Evolutionary conservation across 2,797 vertebrate genomes (phyloP).

Genomic region (Centropyge bicolor): DNA sequence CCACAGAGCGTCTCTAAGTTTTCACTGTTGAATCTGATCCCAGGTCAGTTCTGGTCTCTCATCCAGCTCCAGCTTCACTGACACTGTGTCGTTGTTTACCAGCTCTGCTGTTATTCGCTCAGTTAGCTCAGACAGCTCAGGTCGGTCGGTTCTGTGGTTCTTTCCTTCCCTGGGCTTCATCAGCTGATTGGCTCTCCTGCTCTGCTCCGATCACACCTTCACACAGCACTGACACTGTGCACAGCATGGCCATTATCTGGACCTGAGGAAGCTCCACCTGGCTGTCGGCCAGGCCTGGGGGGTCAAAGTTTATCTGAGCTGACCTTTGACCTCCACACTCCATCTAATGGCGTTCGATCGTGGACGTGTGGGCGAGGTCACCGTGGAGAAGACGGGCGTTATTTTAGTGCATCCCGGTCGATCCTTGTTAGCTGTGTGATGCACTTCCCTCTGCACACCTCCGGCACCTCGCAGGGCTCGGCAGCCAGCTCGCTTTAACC

Average conservation of each 20-base stretch:
- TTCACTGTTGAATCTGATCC: too few relatives aligned
- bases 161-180: not conserved
- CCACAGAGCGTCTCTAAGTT: too few relatives aligned
- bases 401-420: not conserved
- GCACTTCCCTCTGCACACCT: not conserved
- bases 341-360: not conserved
- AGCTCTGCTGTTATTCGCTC: not conserved
- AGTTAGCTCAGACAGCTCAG: not conserved
- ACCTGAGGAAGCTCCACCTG: not conserved
- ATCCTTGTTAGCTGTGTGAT: not conserved
- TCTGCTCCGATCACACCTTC: not conserved
- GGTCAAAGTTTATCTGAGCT: not conserved
- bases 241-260: slow-evolving; percentile 10
- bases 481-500: not conserved
- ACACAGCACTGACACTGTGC: slow-evolving; percentile 5
- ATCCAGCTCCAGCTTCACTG: not conserved
- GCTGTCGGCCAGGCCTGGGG: not conserved
- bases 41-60: not conserved
- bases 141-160: not conserved
- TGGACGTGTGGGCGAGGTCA: not conserved
- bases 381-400: not conserved
- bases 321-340: not conserved
- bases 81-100: not conserved
- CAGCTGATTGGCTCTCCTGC: slow-evolving; percentile 6
- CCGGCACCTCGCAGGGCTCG: not conserved